Evolutionary conservation across 2,797 vertebrate genomes (phyloP).

Genomic region (Girardinus metallicus): DNA sequence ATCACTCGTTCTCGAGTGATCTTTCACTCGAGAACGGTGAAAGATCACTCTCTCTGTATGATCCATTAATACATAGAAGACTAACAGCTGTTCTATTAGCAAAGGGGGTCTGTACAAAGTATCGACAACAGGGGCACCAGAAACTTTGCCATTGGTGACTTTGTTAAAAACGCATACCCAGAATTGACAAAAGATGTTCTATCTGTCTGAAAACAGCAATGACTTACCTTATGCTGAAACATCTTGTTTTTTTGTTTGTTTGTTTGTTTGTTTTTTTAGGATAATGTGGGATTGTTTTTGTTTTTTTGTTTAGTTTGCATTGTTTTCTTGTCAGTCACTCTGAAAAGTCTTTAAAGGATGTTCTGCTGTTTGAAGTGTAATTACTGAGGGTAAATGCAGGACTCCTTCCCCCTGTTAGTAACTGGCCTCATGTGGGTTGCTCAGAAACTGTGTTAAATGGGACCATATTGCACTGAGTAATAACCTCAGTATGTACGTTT

Average conservation of each 20-base stretch:
- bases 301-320: conserved; percentile 22
- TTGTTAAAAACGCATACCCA: not conserved
- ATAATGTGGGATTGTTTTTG: not conserved
- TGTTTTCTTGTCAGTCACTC: conserved; percentile 23
- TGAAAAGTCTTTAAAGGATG: conserved; percentile 15
- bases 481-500: conserved; percentile 72
- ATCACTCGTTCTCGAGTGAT: no score
- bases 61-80: not conserved
- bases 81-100: not conserved
- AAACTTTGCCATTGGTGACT: not conserved
- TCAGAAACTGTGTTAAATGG: conserved; percentile 62
- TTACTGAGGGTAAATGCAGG: conserved; percentile 33
- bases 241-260: not conserved
- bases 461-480: conserved; percentile 68
- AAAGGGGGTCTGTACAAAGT: not conserved
- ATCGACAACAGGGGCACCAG: not conserved
- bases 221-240: conserved; percentile 55
- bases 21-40: not conserved
- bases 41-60: not conserved
- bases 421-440: conserved; percentile 31
- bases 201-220: conserved; percentile 43
- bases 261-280: conserved; percentile 32
- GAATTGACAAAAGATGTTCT: conserved; percentile 26
- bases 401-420: conserved; percentile 42
- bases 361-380: conserved; percentile 45